A percentile compares a stretch with the other conserved stretches of the same genome.
phyloP scores from a whole-genome alignment of 2,888 invertebrate species.

The Folsomia manolachei region DNA sequence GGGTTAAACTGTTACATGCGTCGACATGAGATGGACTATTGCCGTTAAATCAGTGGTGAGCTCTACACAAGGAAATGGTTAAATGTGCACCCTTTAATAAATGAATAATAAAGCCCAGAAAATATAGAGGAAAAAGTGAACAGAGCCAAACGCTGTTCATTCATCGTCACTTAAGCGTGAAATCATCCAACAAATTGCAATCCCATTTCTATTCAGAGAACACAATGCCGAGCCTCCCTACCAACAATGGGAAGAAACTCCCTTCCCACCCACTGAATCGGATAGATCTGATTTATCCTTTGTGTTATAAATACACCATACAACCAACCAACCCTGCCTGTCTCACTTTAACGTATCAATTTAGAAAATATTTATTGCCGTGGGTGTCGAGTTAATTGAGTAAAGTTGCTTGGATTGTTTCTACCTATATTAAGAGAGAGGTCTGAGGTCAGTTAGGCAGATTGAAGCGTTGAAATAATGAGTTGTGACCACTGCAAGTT shows the following conservation, averaged over 20 bases:
- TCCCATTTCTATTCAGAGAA: conserved; percentile 13
- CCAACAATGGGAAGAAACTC: background rate
- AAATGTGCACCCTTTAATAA: background rate
- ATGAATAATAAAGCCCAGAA: conserved; percentile 21
- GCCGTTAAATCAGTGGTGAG: background rate
- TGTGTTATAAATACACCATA: too few species aligned
- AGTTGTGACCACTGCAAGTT: too few species aligned
- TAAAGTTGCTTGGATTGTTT: too few species aligned
- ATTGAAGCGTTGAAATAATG: too few species aligned
- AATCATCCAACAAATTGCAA: conserved; percentile 44
- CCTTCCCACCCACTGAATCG: background rate
- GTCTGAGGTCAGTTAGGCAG: too few species aligned
- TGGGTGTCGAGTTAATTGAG: too few species aligned
- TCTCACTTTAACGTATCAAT: background rate
- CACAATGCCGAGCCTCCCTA: background rate
- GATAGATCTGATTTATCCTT: background rate
- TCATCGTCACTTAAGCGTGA: conserved; percentile 32
- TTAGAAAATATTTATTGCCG: too few species aligned
- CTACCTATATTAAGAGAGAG: too few species aligned
- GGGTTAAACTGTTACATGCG: background rate
- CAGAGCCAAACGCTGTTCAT: conserved; percentile 12
- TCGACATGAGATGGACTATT: background rate
- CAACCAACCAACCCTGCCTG: background rate
- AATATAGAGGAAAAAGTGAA: too few species aligned
- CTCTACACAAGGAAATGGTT: background rate